phyloP scores from a whole-genome alignment of 2,888 invertebrate genomes.

The Apotomis betuletana region DNA sequence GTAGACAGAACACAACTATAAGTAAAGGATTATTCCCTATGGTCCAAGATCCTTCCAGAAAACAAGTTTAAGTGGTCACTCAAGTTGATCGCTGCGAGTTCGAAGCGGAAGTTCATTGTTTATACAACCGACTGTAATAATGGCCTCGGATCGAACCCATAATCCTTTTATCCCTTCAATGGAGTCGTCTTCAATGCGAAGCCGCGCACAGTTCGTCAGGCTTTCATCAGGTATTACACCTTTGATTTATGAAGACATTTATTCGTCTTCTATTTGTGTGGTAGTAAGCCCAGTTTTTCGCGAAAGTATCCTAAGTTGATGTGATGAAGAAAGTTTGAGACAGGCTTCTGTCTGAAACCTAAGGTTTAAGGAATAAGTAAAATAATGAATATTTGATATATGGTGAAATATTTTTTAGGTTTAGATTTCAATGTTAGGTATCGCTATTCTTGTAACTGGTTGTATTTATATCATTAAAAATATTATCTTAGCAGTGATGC shows the following conservation, averaged over 20 bases:
- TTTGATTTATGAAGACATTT: slow-evolving; percentile 43
- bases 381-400: not conserved
- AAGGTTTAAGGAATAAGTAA: not conserved
- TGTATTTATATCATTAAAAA: no score
- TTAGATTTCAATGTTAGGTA: no score
- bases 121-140: slow-evolving; percentile 40
- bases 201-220: slow-evolving; percentile 39
- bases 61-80: slow-evolving; percentile 42
- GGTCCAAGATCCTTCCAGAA: slow-evolving; percentile 13
- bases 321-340: slow-evolving; percentile 1
- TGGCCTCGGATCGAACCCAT: slow-evolving; percentile 41
- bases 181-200: slow-evolving; percentile 42
- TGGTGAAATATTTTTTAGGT: no score
- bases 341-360: not conserved
- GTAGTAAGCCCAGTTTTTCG: slow-evolving; percentile 16
- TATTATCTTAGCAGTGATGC: no score
- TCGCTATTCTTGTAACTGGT: no score
- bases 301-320: slow-evolving; percentile 1
- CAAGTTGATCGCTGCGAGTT: slow-evolving; percentile 37
- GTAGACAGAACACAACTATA: not conserved
- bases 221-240: slow-evolving; percentile 43
- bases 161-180: slow-evolving; percentile 44
- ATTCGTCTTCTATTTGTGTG: slow-evolving; percentile 36
- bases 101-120: slow-evolving; percentile 41
- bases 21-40: slow-evolving; percentile 11